Base-by-base conservation (phyloP, 2,888 invertebrate species). In the Catonia carolina region DNA sequence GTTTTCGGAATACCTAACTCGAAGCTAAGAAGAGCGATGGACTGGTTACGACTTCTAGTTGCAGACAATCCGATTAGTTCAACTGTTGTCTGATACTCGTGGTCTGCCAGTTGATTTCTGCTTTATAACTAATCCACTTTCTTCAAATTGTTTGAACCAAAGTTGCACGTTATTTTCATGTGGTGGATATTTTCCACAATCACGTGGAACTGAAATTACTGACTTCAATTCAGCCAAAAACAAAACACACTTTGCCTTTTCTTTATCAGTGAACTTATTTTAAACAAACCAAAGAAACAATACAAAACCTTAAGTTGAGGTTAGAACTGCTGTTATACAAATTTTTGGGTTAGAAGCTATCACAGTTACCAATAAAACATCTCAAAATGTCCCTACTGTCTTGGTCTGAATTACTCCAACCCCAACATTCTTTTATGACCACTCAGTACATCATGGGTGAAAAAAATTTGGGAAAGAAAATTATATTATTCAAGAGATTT, bases 81-180 rank as follows among this genome's bases (percentile, higher is more conserved):
- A 45, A 54, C 53, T 41, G 41, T 53, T 42, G 42, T 53, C 41
- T n/a, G 14, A 41, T 2, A 53, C 42, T 18, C 42, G 27, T 33
- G 45, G 45, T 54, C 47, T 54, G 31, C 53, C 53, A 15, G 53
- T 27, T 18, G 42, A 33, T 45, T 35, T 45, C 33, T 47, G 45
- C 33, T 54, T 54, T 37, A 45, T 54, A 45, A 47, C 53, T 45
- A 45, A 54, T 15, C 53, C 53, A 45, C 31, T 54, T 14, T 53
- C 41, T 53, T 39, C 41, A 14, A 53, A 53, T 27, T 39, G 53
- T 22, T 53, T 53, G 39, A 22, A 22, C 53, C 39, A 39, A 41
- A 20, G 41, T 15, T n/a, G 10, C 23, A 41, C 41, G 22, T 53
- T 53, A 41, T 53, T 53, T 53, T 42, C 5, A 2, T 53, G 53